Evolutionary conservation across 2,113 vertebrate genomes (phyloP).

Genomic region (Sigmodon hispidus): DNA sequence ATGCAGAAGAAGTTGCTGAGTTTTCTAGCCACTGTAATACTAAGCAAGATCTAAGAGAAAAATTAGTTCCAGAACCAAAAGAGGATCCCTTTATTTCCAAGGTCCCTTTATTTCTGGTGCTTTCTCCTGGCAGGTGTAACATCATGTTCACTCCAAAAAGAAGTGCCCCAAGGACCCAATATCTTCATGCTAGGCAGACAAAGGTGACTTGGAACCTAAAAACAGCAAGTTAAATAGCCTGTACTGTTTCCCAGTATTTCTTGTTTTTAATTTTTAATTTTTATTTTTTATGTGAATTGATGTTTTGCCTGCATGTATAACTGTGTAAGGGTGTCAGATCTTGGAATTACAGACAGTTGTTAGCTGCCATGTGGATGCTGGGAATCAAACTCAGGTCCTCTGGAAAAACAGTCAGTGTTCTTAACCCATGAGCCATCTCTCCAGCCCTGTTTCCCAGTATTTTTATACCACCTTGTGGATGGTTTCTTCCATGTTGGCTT

Average conservation of each 20-base stretch:
- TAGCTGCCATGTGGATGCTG: no score
- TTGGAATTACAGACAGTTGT: no score
- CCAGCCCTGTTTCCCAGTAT: background rate
- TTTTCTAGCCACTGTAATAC: background rate
- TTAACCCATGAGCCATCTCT: no score
- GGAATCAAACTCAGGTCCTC: no score
- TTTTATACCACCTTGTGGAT: rapidly evolving
- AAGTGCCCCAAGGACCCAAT: background rate
- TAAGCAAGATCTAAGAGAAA: background rate
- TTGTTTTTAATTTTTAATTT: no score
- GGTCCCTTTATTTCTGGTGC: rapidly evolving
- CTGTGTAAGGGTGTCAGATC: no score
- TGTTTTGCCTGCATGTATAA: no score
- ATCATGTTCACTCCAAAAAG: rapidly evolving
- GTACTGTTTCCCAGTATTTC: background rate
- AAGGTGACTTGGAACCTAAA: background rate
- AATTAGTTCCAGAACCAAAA: rapidly evolving
- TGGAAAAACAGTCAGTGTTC: no score
- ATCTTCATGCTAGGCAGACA: rapidly evolving
- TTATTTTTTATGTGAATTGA: no score
- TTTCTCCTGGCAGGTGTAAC: background rate
- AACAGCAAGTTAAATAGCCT: background rate
- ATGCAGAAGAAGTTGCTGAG: no score
- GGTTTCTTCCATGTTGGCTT: rapidly evolving
- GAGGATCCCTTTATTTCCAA: background rate